Evolutionary conservation across 1,140 invertebrate species (phyloP).

Genomic region (Drosophila lini): DNA sequence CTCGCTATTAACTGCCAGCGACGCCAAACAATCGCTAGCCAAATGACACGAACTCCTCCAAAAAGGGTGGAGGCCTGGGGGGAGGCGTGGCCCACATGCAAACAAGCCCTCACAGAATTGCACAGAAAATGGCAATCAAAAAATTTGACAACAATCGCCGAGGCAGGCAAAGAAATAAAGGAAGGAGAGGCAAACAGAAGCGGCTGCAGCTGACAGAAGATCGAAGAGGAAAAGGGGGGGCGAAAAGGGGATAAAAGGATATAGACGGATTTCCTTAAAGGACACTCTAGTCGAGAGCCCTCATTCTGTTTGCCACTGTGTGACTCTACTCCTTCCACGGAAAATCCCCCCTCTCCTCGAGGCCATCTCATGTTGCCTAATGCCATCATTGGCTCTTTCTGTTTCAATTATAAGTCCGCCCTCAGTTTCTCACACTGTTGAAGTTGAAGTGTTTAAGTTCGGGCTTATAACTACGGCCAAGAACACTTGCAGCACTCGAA

Average conservation of each 20-base stretch:
- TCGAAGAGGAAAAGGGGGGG: not conserved
- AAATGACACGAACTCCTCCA: slow-evolving; percentile 42
- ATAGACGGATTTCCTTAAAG: slow-evolving; percentile 42
- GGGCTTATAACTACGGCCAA: slow-evolving; percentile 54
- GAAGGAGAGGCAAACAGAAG: slow-evolving; percentile 29
- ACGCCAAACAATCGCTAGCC: slow-evolving; percentile 45
- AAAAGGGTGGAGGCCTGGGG: too few relatives aligned
- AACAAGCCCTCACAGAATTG: slow-evolving; percentile 31
- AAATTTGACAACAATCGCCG: slow-evolving; percentile 48
- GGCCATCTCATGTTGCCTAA: slow-evolving; percentile 41
- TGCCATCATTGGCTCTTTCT: slow-evolving; percentile 61
- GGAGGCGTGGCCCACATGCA: slow-evolving; percentile 55
- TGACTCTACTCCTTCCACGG: not conserved
- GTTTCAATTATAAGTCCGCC: slow-evolving; percentile 65
- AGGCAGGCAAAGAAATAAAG: not conserved
- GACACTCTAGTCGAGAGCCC: slow-evolving; percentile 39
- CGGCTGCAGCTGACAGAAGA: slow-evolving; percentile 49
- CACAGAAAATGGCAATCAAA: slow-evolving; percentile 58
- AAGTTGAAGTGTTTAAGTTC: slow-evolving; percentile 60
- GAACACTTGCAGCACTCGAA: slow-evolving; percentile 51
- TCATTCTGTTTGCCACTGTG: slow-evolving; percentile 21
- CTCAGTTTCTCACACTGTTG: not conserved
- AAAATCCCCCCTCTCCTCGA: slow-evolving; percentile 11
- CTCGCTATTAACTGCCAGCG: slow-evolving; percentile 50
- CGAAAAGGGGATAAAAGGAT: not conserved